phyloP scores from a whole-genome alignment of 1,140 invertebrate genomes.

The Drosophila nikananu region DNA sequence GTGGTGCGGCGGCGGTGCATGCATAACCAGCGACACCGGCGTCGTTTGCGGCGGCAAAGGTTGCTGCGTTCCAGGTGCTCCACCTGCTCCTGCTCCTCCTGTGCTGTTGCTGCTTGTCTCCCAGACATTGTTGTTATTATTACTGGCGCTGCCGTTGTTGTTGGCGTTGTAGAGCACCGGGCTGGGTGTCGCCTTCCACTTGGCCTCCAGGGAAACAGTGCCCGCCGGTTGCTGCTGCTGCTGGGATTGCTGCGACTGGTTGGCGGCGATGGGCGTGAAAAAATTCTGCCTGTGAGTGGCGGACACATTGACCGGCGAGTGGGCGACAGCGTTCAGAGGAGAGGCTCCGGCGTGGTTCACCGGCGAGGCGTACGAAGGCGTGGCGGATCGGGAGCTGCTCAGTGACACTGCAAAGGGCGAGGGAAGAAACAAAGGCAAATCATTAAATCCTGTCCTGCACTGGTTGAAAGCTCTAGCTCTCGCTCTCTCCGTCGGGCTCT shows the following conservation, averaged over 20 bases:
- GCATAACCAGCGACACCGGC: slow-evolving; percentile 85
- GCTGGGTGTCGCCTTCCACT: slow-evolving; percentile 84
- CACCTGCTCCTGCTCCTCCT: slow-evolving; percentile 80
- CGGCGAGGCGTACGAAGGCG: slow-evolving; percentile 93
- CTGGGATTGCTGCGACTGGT: slow-evolving; percentile 70
- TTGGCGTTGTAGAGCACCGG: slow-evolving; percentile 79
- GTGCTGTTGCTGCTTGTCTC: slow-evolving; percentile 54
- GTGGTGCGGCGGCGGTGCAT: slow-evolving; percentile 86
- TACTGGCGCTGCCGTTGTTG: slow-evolving; percentile 53
- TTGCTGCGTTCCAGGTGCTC: slow-evolving; percentile 82
- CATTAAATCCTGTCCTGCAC: slow-evolving; percentile 14
- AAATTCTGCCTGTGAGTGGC: slow-evolving; percentile 90
- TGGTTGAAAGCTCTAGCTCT: not conserved
- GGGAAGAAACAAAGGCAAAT: slow-evolving; percentile 13
- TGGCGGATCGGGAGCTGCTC: slow-evolving; percentile 95
- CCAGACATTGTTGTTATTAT: slow-evolving; percentile 61
- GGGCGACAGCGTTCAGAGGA: slow-evolving; percentile 88
- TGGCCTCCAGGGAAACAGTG: slow-evolving; percentile 59
- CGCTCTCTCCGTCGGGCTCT: not conserved
- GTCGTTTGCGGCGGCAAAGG: slow-evolving; percentile 74
- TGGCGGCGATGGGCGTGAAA: slow-evolving; percentile 92
- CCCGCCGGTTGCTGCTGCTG: slow-evolving; percentile 50
- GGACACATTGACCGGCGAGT: slow-evolving; percentile 88
- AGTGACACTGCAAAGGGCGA: slow-evolving; percentile 90
- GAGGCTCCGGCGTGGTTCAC: slow-evolving; percentile 89